Conservation (phyloP, 2,888 invertebrate species). For the Prosopocoilus inquinatus region DNA sequence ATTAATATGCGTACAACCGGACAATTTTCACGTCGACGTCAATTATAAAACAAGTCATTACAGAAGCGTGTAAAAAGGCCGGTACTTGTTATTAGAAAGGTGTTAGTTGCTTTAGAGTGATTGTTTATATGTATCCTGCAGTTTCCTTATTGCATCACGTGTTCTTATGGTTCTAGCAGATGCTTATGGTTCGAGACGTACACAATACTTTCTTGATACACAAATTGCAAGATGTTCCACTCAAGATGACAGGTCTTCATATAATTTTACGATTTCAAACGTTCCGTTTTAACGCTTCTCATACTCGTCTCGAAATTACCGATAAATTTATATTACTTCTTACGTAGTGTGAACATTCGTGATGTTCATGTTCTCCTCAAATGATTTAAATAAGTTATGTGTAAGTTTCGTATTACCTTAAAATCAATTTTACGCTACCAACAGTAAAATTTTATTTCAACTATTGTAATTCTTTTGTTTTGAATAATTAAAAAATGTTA, state of each 20-base stretch:
- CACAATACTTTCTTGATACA: conserved; percentile 20
- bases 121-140: conserved; percentile 24
- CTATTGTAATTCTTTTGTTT: too few relatives aligned
- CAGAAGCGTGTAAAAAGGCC: conserved; percentile 23
- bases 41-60: conserved; percentile 26
- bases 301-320: too few relatives aligned
- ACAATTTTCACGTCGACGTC: conserved; percentile 24
- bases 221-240: conserved; percentile 19
- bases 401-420: too few relatives aligned
- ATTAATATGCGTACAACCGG: conserved; percentile 17
- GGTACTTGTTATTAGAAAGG: conserved; percentile 25
- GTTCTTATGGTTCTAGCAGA: conserved; percentile 21
- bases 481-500: too few relatives aligned
- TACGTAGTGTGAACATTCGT: too few relatives aligned
- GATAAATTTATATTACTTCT: too few relatives aligned
- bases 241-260: conserved; percentile 21
- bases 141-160: conserved; percentile 27
- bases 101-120: conserved; percentile 22
- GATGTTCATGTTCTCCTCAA: too few relatives aligned
- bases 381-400: too few relatives aligned
- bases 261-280: conserved; percentile 16
- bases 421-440: too few relatives aligned
- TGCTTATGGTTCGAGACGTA: conserved; percentile 6
- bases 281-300: too few relatives aligned
- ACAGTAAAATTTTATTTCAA: too few relatives aligned